Evolutionary conservation across 2,888 invertebrate genomes (phyloP), one percentile per base, ranked within the genome.

Genomic region (Orthonevra nobilis): DNA sequence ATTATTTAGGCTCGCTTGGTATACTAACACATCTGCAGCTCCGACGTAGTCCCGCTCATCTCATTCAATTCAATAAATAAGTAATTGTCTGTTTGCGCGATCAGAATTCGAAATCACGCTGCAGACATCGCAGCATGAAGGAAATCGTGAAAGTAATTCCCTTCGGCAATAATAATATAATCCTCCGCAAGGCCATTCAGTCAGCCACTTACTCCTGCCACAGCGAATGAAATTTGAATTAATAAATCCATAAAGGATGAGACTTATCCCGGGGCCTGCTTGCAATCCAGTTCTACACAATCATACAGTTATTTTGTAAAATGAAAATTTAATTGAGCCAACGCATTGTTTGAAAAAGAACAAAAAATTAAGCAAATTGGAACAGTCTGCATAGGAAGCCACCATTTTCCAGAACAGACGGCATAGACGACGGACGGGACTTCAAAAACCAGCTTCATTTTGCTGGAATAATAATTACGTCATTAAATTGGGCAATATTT

Each of bases 401-500:
- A 23, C 3, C 23, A 23, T 23, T 5, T 5, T 3, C 32, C 32
- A 12, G 0, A 28, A 34, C 5, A 36, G n/a, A n/a, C n/a, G n/a
- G n/a, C n/a, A n/a, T n/a, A n/a, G n/a, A n/a, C n/a, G n/a, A n/a
- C n/a, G n/a, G n/a, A n/a, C n/a, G n/a, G n/a, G n/a, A n/a, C n/a
- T n/a, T 56, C 56, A 14, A 50, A 56, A 26, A 6, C 28, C 19
- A 17, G 38, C 48, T 26, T 61, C 36, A 50, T 36, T 44, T 42
- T 42, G 17, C 56, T 42, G 42, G 58, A 50, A 70, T 70, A 58
- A 64, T 64, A 77, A 77, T 77, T 63, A 77, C 63, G 52, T 77
- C 75, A 63, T 77, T 70, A 77, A 77, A 77, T 64, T 77, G 58
- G 70, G 63, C 63, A 77, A 77, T 70, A 64, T 58, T 63, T 69